Base-by-base conservation (phyloP, 2,888 invertebrate genomes). In the Melolontha melolontha region DNA sequence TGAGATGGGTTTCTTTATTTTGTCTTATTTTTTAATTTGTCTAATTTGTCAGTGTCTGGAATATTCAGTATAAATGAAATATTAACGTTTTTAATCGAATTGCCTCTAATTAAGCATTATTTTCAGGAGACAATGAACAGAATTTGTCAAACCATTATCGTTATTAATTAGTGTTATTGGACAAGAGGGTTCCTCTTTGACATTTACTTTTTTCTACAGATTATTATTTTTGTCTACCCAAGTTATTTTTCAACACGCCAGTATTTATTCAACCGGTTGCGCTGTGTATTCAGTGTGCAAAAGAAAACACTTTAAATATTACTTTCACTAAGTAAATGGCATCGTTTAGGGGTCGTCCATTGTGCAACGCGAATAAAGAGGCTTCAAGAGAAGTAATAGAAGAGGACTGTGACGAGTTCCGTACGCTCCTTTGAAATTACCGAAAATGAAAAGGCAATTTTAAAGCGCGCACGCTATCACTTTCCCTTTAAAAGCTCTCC, bases 401-500 rank as follows among this genome's bases (percentile, higher is more conserved):
- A 27, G 57, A 62, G 47, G 59, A 47, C 59, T 17, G 22, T 42
- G 47, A 62, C 59, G 59, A 49, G 47, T 49, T 62, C 47, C 39
- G 42, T 62, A 65, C 27, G 59, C 49, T 51, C 62, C 51, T 67
- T 67, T 67, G 66, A 67, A 59, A 59, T 47, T 52, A 57, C 59
- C 66, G 59, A 50, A 54, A 65, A 59, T 59, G 66, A 59, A 59
- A 67, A 59, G 59, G 66, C 50, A 67, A 67, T 67, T 67, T 67
- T 67, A 67, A 67, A 67, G 59, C 66, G 59, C 62, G 47, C 59
- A 44, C 65, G 66, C 62, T 67, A 67, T 67, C 66, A 67, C 66
- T 67, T 67, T 67, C 66, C 41, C 62, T 44, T 44, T 52, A 54
- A 44, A 65, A 42, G 29, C 16, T 47, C 17, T 55, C 22, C 44